Evolutionary conservation across 2,113 vertebrate species (phyloP).

Genomic region (Macquaria ambigua): DNA sequence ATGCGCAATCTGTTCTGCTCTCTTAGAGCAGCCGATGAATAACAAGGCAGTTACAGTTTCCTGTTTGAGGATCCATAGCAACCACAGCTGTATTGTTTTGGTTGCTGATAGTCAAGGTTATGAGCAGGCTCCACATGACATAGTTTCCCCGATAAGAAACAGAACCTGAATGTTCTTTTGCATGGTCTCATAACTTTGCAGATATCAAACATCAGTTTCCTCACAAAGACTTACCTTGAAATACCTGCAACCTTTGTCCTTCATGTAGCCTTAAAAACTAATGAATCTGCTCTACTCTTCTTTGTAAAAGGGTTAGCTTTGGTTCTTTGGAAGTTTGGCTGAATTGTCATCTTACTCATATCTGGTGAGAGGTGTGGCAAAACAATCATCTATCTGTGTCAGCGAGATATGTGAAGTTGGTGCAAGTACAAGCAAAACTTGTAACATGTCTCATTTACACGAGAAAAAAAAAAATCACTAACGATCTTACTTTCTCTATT

Average conservation of each 20-base stretch:
- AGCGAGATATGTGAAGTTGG: not conserved
- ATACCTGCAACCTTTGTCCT: not conserved
- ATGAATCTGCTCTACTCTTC: not conserved
- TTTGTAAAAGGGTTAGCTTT: not conserved
- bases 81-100: conserved; percentile 37
- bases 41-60: conserved; percentile 14
- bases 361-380: not conserved
- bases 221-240: not conserved
- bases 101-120: conserved; percentile 52
- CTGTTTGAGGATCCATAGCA: conserved; percentile 27
- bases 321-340: not conserved
- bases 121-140: conserved; percentile 24
- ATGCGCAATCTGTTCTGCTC: not conserved
- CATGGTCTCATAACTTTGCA: not conserved
- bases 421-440: not conserved
- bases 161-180: conserved; percentile 18
- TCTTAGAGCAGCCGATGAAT: conserved; percentile 17
- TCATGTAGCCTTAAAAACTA: not conserved
- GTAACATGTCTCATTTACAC: not conserved
- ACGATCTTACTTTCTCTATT: not conserved
- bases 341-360: not conserved
- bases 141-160: conserved; percentile 27
- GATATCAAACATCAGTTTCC: conserved; percentile 17
- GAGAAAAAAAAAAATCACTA: no score
- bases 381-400: not conserved